Base-by-base conservation (phyloP, 2,888 invertebrate genomes). In the Pollenia amentaria region DNA sequence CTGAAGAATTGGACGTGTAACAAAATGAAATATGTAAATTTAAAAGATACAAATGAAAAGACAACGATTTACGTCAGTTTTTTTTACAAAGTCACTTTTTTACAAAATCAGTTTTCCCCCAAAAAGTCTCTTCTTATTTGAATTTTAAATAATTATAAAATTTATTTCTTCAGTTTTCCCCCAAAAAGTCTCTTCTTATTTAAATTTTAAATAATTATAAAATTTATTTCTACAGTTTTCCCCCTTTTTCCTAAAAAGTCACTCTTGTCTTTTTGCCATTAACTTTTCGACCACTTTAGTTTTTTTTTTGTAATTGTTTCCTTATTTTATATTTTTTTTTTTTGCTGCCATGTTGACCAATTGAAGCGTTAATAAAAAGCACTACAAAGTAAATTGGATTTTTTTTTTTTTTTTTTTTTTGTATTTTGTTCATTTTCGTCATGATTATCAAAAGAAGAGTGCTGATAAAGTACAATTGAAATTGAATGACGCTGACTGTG, bases 331-430 rank as follows among this genome's bases (percentile, higher is more conserved):
- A n/a, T n/a, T n/a, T 60, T 60, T 38, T 18, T 42, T 64, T 48
- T 48, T 11, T 38, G 21, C 29, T 40, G 38, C 18, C 51, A 69
- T 53, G 9, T 14, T 57, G 51, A 16, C 11, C 69, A 69, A 69
- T 51, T 69, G 69, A 51, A 69, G 51, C 69, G 69, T 53, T 29
- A 53, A 69, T 51, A 3, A 44, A 53, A 51, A 51, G 10, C 69
- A 69, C 69, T 69, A 69, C 69, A 69, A 69, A 69, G 51, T 69
- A 53, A 69, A 69, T 57, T 69, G 11, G 11, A 69, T 21, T 18
- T 44, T 44, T 44, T 42, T 62, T 60, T 62, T 62, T 62, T n/a
- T 21, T 18, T 44, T 29, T 29, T 29, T 29, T 29, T 29, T 29
- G 29, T 29, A 29, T 6, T 29, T 29, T 29, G 29, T 29, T 29